Conservation (phyloP, 1,140 invertebrate genomes). For the Lerema accius region DNA sequence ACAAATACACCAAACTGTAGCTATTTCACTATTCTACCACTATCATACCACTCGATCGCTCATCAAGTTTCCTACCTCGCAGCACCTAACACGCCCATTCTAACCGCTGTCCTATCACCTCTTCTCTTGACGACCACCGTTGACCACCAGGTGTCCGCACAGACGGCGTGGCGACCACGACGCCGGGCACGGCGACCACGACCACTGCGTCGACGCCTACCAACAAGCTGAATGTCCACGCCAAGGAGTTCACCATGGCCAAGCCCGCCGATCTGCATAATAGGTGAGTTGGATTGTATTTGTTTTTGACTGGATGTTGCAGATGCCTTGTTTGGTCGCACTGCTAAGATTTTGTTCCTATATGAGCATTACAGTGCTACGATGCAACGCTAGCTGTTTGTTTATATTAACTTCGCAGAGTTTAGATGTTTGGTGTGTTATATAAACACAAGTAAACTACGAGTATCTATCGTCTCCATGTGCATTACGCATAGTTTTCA, state of each 20-base stretch:
- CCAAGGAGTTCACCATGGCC: conserved; percentile 92
- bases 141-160: conserved; percentile 81
- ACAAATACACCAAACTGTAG: no score
- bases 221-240: conserved; percentile 91
- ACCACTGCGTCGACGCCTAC: conserved; percentile 46
- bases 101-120: conserved; percentile 69
- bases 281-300: conserved; percentile 75
- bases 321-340: no score
- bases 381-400: no score
- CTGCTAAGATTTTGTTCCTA: no score
- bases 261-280: conserved; percentile 85
- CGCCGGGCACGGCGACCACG: conserved; percentile 47
- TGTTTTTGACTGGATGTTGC: no score
- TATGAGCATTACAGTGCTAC: no score
- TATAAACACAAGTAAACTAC: no score
- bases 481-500: no score
- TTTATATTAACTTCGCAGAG: no score
- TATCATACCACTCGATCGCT: conserved; percentile 14
- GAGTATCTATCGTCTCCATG: no score
- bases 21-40: not conserved
- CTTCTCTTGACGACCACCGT: conserved; percentile 75
- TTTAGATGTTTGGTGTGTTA: no score
- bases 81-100: conserved; percentile 40
- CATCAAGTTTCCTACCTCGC: conserved; percentile 31
- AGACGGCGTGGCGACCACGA: conserved; percentile 69